phyloP scores from a whole-genome alignment of 2,113 vertebrate species.

The Brevimyrus niger region DNA sequence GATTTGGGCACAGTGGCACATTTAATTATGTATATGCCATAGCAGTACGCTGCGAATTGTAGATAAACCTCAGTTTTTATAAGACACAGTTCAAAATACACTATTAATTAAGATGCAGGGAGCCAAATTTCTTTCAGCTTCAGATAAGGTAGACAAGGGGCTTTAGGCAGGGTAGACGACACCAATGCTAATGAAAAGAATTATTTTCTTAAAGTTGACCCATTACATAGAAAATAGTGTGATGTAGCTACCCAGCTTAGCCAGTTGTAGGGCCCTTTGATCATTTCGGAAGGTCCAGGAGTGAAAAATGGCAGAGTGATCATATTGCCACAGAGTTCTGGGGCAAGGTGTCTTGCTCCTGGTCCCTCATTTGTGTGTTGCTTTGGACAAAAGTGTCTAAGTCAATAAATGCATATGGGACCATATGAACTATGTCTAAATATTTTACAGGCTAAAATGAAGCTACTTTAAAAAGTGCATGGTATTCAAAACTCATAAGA shows the following conservation, averaged over 20 bases:
- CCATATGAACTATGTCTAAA: not conserved
- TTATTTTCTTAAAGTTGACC: not conserved
- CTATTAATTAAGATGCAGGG: conserved; percentile 13
- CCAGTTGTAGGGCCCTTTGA: not conserved
- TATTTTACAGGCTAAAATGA: not conserved
- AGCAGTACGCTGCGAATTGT: not conserved
- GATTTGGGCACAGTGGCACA: not conserved
- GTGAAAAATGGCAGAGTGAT: not conserved
- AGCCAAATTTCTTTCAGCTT: not conserved
- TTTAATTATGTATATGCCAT: conserved; percentile 19
- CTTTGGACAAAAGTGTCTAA: not conserved
- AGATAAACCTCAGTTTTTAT: conserved; percentile 14
- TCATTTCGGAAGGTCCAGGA: not conserved
- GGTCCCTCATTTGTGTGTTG: not conserved
- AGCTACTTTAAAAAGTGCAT: not conserved
- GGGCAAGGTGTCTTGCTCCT: not conserved
- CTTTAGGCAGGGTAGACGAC: not conserved
- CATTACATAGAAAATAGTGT: not conserved
- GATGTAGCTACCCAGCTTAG: not conserved
- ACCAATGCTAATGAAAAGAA: not conserved
- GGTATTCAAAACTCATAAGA: not conserved
- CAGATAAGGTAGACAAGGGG: conserved; percentile 5
- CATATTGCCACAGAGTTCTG: not conserved
- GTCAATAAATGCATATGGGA: not conserved
- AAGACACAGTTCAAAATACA: conserved; percentile 9